phyloP scores from a whole-genome alignment of 2,113 vertebrate species.

The Prionailurus bengalensis region DNA sequence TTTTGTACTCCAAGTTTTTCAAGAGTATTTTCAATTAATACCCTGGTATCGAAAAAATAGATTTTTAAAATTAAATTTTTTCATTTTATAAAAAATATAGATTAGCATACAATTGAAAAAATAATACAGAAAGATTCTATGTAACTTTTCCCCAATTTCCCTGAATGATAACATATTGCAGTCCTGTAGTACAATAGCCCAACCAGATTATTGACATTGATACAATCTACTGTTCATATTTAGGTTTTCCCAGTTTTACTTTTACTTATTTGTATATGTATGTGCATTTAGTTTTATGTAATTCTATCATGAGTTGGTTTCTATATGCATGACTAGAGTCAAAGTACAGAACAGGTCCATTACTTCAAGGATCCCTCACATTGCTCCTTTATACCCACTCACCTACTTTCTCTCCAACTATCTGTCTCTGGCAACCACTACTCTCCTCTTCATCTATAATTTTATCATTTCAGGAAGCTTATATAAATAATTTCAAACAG shows the following conservation, averaged over 20 bases:
- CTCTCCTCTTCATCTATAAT: neutral
- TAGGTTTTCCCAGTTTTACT: neutral
- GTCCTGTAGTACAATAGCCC: no score
- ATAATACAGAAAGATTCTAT: neutral
- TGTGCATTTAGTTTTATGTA: neutral
- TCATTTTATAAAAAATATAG: neutral
- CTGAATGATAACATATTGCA: neutral
- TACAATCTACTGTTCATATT: neutral
- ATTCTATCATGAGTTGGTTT: neutral
- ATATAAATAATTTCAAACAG: neutral
- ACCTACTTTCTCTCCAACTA: neutral
- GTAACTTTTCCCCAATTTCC: neutral
- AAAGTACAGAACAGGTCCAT: neutral
- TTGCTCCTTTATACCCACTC: neutral
- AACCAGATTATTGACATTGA: neutral
- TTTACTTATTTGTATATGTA: neutral
- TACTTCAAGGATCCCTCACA: neutral
- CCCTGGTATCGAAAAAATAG: neutral
- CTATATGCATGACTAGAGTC: neutral
- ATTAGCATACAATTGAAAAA: neutral
- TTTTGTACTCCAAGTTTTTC: neutral
- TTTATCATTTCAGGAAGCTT: neutral
- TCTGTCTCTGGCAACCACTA: neutral
- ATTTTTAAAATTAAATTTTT: neutral
- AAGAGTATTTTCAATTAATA: neutral